Base-by-base conservation (phyloP, 2,797 vertebrate genomes). In the Leptoclinus maculatus region DNA sequence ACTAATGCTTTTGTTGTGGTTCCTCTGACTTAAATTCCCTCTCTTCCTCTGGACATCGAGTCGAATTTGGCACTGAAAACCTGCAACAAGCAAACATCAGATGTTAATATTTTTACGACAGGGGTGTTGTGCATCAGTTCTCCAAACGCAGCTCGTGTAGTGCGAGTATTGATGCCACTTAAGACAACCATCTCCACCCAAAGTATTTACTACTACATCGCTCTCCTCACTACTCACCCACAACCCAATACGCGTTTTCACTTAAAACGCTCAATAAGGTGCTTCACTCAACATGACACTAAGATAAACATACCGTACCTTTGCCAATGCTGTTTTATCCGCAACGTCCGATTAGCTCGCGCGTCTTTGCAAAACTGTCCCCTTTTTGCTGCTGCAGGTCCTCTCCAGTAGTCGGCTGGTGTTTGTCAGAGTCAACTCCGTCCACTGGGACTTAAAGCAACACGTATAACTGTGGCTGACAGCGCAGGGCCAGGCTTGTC, bases 401-500 rank as follows among this genome's bases (percentile, higher is more conserved):
- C 47, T 70, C 66, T 79, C 43, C 60, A 41, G 71, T 17, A 58
- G 39, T 76, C 54, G 29, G 57, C 51, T 65, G 74, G 34, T 64
- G 88, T 88, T 85, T 87, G 86, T 90, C 82, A 39, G 75, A 82
- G 66, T 82, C 21, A 85, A 88, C 83, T 86, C 69, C 60, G 86
- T 93, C 89, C 87, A 43, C 86, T 67, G 90, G 85, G 92, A 92
- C 85, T 80, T 65, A 45, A 71, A 85, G 89, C 89, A 87, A 91
- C 90, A 85, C 80, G 91, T 89, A 62, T 49, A 79, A 89, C 80
- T 84, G 83, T 76, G 88, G 82, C 88, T 93, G 92, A 87, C 91
- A 91, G 91, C 84, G 76, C 82, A 62, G 90, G 90, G 88, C 88
- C 79, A 90, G 90, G 84, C 86, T 90, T 86, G 89, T 92, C 92